Conservation (phyloP, 2,797 vertebrate species). For the Myripristis murdjan region DNA sequence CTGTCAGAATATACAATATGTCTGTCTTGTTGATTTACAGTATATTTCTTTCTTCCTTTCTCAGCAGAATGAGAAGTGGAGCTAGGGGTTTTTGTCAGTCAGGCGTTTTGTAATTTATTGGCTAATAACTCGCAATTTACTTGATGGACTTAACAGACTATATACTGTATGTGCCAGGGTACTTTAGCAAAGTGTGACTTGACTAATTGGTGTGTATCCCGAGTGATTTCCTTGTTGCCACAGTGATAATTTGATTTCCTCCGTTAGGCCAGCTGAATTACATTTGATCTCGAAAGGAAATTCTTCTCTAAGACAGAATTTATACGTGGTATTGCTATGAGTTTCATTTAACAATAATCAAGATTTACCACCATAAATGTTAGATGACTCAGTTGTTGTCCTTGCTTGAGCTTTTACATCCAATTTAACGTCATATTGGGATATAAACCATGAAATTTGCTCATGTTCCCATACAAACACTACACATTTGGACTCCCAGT, state of each 20-base stretch:
- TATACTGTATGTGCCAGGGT: neutral
- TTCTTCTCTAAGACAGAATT: neutral
- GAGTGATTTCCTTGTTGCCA: neutral
- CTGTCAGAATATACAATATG: no score
- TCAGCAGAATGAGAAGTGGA: constrained; percentile 11
- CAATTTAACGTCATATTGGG: no score
- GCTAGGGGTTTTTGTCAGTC: neutral
- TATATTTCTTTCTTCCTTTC: neutral
- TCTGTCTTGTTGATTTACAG: neutral
- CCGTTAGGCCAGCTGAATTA: neutral
- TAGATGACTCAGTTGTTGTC: neutral
- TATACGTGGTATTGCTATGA: neutral
- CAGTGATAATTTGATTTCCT: constrained; percentile 9
- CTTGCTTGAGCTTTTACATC: no score
- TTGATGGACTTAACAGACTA: constrained; percentile 20
- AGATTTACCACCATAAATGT: no score
- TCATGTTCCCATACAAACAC: neutral
- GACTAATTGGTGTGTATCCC: neutral
- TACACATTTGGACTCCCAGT: no score
- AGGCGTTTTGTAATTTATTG: constrained; percentile 23
- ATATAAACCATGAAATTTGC: neutral
- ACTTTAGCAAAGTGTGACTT: constrained; percentile 5
- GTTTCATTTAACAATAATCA: neutral
- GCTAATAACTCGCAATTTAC: constrained; percentile 36
- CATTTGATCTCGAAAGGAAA: neutral